phyloP scores from a whole-genome alignment of 2,888 invertebrate genomes.

The Anthophora plumipes region DNA sequence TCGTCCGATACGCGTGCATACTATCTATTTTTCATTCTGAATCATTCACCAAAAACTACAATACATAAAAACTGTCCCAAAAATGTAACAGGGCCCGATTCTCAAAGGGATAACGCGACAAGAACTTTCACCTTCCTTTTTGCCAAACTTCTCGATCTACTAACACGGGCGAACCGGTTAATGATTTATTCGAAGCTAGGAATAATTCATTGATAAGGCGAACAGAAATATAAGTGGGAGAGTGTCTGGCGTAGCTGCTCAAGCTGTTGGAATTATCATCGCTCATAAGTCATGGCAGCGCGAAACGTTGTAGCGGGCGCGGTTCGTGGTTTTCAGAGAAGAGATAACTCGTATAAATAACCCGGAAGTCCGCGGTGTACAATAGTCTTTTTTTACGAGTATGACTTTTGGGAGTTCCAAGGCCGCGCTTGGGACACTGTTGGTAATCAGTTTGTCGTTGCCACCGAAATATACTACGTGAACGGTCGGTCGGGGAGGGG shows the following conservation, averaged over 20 bases:
- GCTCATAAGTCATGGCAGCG: conserved; percentile 68
- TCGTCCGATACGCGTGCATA: no score
- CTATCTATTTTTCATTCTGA: no score
- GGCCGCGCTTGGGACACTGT: conserved; percentile 71
- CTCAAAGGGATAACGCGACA: no score
- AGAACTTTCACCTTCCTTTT: no score
- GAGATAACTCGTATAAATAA: conserved; percentile 75
- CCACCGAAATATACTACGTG: conserved; percentile 61
- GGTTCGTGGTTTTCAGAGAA: conserved; percentile 69
- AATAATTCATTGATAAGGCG: conserved; percentile 64
- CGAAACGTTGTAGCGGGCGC: conserved; percentile 61
- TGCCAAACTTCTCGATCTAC: no score
- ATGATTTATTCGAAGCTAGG: conserved; percentile 7
- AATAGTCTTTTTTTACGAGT: conserved; percentile 73
- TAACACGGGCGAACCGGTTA: background rate
- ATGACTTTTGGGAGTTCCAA: conserved; percentile 74
- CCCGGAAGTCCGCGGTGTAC: conserved; percentile 74
- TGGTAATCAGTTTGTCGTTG: conserved; percentile 74
- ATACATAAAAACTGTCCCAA: no score
- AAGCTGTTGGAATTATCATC: conserved; percentile 72
- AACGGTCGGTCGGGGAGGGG: background rate
- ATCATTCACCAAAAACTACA: no score
- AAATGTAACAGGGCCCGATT: no score
- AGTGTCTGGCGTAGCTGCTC: conserved; percentile 25
- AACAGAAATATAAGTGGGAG: conserved; percentile 12